Percentiles rank a stretch among this genome's conserved stretches.
These are phyloP conservation scores for Scleropages formosus DNA, from an alignment of 2,797 vertebrate species.

Conservation along the genomic window DNA sequence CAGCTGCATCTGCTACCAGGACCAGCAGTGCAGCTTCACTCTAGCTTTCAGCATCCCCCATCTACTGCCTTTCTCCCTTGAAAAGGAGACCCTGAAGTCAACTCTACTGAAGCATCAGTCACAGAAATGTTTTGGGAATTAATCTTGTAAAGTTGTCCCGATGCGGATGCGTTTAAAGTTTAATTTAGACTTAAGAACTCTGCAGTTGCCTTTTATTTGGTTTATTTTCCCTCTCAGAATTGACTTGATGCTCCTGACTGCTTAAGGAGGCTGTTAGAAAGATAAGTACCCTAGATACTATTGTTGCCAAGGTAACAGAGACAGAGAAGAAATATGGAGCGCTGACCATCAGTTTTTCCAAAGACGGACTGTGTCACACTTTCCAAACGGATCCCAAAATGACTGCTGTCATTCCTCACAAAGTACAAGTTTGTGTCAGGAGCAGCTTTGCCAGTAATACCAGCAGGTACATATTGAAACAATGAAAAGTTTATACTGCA, in stretches of 20 bases:
- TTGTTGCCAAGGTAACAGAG: conserved; percentile 66
- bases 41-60: too few species aligned
- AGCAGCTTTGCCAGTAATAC: neutral
- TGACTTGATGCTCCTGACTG: conserved; percentile 39
- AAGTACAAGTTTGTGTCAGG: neutral
- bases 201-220: neutral
- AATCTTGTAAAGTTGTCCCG: neutral
- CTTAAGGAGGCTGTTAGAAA: conserved; percentile 37
- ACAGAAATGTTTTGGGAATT: neutral
- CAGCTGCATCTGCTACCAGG: too few species aligned
- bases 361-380: conserved; percentile 13
- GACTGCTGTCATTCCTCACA: neutral
- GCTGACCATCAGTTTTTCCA: conserved; percentile 44
- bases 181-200: conserved; percentile 4
- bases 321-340: conserved; percentile 50
- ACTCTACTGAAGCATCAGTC: conserved; percentile 1
- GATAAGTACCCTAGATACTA: conserved; percentile 57
- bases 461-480: neutral
- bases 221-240: conserved; percentile 14
- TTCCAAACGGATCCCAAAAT: neutral
- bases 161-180: conserved; percentile 4
- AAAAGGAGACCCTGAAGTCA: neutral
- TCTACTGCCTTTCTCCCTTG: too few species aligned
- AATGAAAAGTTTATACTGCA: neutral
- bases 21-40: too few species aligned